These are phyloP conservation scores for Falco naumanni DNA, from an alignment of 2,797 vertebrate genomes.

Conservation along the genomic window DNA sequence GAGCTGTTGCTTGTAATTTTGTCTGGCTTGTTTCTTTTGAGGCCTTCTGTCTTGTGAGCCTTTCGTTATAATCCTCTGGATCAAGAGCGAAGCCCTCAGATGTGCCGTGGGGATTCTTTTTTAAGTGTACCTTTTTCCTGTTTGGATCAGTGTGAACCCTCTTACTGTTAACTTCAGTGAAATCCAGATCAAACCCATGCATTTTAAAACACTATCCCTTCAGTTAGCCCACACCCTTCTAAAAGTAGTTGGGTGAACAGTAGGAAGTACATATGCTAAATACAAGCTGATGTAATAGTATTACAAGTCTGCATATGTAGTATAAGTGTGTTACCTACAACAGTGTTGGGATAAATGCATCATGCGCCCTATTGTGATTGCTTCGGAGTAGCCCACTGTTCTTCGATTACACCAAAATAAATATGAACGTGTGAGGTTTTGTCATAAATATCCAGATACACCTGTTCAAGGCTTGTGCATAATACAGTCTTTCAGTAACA, in stretches of 20 bases:
- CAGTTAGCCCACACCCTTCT: neutral
- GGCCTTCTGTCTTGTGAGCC: neutral
- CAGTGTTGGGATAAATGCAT: neutral
- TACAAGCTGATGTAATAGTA: neutral
- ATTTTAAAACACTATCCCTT: neutral
- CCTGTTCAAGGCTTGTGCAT: neutral
- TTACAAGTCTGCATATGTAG: neutral
- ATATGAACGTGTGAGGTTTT: accelerated
- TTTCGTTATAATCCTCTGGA: neutral
- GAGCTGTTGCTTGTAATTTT: neutral
- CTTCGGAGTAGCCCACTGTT: neutral
- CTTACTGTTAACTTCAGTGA: neutral
- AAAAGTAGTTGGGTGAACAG: neutral
- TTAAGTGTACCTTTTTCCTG: neutral
- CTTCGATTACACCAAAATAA: neutral
- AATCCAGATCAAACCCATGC: accelerated
- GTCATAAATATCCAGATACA: neutral
- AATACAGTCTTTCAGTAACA: neutral
- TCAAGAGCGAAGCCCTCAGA: neutral
- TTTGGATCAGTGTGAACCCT: neutral
- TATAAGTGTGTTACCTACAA: neutral
- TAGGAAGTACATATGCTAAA: neutral
- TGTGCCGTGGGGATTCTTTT: neutral
- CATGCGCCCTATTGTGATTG: neutral
- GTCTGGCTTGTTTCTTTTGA: neutral